These are phyloP conservation scores for Drosophila neocordata DNA, from an alignment of 1,140 invertebrate species.

Conservation along the genomic window DNA sequence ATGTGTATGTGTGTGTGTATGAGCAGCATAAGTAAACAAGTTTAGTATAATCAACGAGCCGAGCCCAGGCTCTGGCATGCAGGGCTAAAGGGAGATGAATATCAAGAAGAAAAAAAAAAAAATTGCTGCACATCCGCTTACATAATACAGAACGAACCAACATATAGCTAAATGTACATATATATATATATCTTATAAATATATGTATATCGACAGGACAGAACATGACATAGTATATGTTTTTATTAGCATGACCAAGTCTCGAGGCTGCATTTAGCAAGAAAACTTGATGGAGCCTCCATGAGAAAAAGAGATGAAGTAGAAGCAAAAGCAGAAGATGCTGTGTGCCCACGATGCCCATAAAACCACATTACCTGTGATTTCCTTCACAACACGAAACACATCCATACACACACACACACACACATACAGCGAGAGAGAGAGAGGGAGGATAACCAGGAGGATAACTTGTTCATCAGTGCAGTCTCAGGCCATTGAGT, in stretches of 20 bases:
- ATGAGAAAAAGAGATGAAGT: background rate
- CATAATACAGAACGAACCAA: slow-evolving; percentile 47
- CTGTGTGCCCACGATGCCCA: slow-evolving; percentile 60
- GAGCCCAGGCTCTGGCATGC: slow-evolving; percentile 23
- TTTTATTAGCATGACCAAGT: slow-evolving; percentile 69
- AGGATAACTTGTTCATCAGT: slow-evolving; percentile 53
- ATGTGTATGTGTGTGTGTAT: slow-evolving; percentile 12
- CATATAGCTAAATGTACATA: slow-evolving; percentile 13
- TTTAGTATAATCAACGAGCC: slow-evolving; percentile 75
- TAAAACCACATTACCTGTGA: slow-evolving; percentile 76
- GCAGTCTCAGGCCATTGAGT: slow-evolving; percentile 44
- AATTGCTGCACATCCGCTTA: slow-evolving; percentile 77
- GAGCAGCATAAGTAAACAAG: slow-evolving; percentile 74
- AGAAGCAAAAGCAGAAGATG: background rate
- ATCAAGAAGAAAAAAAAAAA: slow-evolving; percentile 9
- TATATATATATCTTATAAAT: slow-evolving; percentile 2
- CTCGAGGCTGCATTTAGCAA: slow-evolving; percentile 56
- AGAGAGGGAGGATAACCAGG: background rate
- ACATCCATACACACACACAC: slow-evolving; percentile 32
- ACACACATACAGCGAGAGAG: slow-evolving; percentile 1
- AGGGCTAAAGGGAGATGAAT: slow-evolving; percentile 6
- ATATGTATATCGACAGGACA: slow-evolving; percentile 7
- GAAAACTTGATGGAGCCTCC: background rate
- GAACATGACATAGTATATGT: slow-evolving; percentile 64
- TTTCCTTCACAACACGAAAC: slow-evolving; percentile 39